Conservation (phyloP, 2,888 invertebrate species). For the Sisyra terminalis region DNA sequence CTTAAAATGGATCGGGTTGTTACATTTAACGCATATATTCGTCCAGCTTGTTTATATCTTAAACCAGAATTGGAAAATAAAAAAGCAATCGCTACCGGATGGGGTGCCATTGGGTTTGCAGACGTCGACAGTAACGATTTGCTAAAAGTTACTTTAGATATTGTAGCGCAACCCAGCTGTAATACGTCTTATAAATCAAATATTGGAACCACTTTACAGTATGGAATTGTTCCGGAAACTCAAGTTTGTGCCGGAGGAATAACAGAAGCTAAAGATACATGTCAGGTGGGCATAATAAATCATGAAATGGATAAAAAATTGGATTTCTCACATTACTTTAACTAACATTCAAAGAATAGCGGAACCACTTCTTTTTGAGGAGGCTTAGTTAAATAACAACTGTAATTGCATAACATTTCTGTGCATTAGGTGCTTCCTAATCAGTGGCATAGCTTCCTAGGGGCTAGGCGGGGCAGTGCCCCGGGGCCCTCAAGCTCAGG, state of each 20-base stretch:
- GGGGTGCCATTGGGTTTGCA: neutral
- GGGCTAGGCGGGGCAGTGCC: no score
- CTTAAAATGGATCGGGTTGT: neutral
- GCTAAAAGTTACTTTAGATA: neutral
- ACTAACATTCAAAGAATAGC: no score
- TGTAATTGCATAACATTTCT: no score
- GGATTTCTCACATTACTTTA: no score
- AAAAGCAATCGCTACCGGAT: neutral
- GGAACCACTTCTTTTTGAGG: no score
- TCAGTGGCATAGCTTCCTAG: no score
- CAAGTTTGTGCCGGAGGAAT: constrained; percentile 17
- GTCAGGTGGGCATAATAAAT: constrained; percentile 17
- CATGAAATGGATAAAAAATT: no score
- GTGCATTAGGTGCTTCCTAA: no score
- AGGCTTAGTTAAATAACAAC: no score
- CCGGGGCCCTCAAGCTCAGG: no score
- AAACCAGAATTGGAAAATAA: neutral
- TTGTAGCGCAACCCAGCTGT: neutral
- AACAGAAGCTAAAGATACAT: constrained; percentile 15
- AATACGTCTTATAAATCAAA: neutral
- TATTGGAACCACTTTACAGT: constrained; percentile 8
- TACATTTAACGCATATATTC: neutral
- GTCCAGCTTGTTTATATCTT: neutral
- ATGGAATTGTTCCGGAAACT: constrained; percentile 13
- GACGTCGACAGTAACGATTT: neutral